Evolutionary conservation across 2,797 vertebrate species (phyloP).

Genomic region (Pseudomugil tenellus): DNA sequence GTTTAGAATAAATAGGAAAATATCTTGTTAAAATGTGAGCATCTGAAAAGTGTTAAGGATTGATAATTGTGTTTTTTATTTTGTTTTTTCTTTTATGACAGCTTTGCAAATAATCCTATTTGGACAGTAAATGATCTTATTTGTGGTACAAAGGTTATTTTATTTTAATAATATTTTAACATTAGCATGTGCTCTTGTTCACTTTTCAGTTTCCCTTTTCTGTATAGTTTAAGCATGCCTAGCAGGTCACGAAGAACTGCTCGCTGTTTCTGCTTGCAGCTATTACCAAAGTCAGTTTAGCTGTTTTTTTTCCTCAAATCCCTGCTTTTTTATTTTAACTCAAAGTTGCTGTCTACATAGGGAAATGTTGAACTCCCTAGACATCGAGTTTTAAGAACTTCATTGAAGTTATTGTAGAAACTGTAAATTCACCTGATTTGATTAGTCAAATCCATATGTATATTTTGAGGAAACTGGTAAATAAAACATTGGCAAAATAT

Average conservation of each 20-base stretch:
- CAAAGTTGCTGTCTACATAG: background rate
- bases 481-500: background rate
- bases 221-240: background rate
- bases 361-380: background rate
- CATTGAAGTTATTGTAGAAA: constrained; percentile 16
- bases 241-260: background rate
- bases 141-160: background rate
- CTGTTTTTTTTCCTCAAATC: background rate
- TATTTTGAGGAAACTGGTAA: constrained; percentile 28
- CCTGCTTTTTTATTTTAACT: background rate
- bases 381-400: background rate
- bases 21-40: background rate
- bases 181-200: background rate
- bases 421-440: constrained; percentile 5
- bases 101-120: background rate
- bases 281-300: background rate
- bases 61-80: background rate
- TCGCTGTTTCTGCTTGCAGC: background rate
- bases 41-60: background rate
- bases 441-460: background rate
- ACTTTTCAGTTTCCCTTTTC: background rate
- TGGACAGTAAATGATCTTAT: background rate
- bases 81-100: background rate
- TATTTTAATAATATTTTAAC: background rate
- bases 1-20: background rate